Conservation (phyloP, 2,888 invertebrate species). For the Geotrupes spiniger region DNA sequence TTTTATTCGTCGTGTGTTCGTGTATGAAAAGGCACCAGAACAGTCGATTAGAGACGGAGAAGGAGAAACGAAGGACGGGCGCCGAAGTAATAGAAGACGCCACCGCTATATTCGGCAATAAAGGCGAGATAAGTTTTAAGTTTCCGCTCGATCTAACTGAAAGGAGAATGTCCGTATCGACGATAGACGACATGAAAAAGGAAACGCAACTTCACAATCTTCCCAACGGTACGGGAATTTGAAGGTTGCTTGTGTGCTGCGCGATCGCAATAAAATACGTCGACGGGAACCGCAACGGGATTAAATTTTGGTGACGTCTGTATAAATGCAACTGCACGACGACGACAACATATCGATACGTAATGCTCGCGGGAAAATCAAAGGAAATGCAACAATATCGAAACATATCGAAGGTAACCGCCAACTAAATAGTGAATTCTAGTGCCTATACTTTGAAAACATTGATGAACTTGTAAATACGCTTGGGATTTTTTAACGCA, state of each 20-base stretch:
- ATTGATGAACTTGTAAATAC: conserved; percentile 2
- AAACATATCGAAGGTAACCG: conserved; percentile 21
- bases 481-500: conserved; percentile 3
- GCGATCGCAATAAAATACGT: neutral
- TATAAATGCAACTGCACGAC: neutral
- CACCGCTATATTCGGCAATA: conserved; percentile 46
- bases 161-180: conserved; percentile 47
- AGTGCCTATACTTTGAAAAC: conserved; percentile 24
- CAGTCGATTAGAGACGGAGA: conserved; percentile 51
- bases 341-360: conserved; percentile 3
- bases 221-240: conserved; percentile 44
- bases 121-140: conserved; percentile 58
- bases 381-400: conserved; percentile 9
- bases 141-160: conserved; percentile 54
- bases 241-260: conserved; percentile 28
- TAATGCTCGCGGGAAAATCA: neutral
- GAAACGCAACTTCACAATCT: conserved; percentile 40
- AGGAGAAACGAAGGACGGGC: conserved; percentile 32
- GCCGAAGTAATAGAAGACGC: conserved; percentile 43
- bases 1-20: conserved; percentile 57
- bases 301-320: neutral
- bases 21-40: conserved; percentile 67
- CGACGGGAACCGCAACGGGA: neutral
- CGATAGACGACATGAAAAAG: conserved; percentile 49
- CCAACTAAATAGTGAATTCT: conserved; percentile 26